Conservation (phyloP, 1,140 invertebrate species). For the Zaprionus taronus region DNA sequence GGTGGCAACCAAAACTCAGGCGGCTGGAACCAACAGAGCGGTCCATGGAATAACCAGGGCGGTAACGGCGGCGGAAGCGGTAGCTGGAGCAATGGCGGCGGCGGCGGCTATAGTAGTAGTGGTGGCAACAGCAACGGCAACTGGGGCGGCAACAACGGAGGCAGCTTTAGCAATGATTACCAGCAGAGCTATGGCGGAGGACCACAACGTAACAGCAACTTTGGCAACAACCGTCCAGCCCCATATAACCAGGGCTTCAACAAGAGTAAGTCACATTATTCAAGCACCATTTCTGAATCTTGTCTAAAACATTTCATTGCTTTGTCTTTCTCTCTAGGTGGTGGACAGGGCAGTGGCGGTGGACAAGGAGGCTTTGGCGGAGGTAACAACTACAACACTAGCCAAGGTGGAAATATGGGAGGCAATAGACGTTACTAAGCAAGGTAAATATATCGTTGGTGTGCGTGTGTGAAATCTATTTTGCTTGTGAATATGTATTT, state of each 20-base stretch:
- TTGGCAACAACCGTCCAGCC: constrained; percentile 86
- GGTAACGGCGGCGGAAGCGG: constrained; percentile 66
- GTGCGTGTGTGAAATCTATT: constrained; percentile 7
- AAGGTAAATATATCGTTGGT: constrained; percentile 61
- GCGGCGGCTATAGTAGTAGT: constrained; percentile 46
- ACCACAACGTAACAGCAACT: constrained; percentile 87
- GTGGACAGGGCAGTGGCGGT: constrained; percentile 55
- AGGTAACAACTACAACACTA: constrained; percentile 58
- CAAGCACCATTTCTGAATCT: background rate
- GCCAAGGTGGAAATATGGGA: constrained; percentile 76
- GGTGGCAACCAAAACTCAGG: constrained; percentile 63
- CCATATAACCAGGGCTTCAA: constrained; percentile 85
- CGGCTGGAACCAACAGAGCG: constrained; percentile 73
- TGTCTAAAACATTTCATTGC: background rate
- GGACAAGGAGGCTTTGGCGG: constrained; percentile 61
- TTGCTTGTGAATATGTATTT: constrained; percentile 23
- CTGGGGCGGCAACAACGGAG: constrained; percentile 77
- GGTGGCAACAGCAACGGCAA: constrained; percentile 56
- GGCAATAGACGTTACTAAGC: constrained; percentile 82
- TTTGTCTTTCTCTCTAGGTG: constrained; percentile 7
- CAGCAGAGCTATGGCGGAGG: constrained; percentile 91
- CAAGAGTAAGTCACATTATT: constrained; percentile 55
- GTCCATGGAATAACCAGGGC: constrained; percentile 74
- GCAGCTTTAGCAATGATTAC: constrained; percentile 90
- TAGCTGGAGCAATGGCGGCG: constrained; percentile 84